A percentile compares a stretch with the other conserved stretches of the same genome.
Evolutionary conservation across 2,113 vertebrate genomes (phyloP).

Genomic region (Amphiprion ocellaris): DNA sequence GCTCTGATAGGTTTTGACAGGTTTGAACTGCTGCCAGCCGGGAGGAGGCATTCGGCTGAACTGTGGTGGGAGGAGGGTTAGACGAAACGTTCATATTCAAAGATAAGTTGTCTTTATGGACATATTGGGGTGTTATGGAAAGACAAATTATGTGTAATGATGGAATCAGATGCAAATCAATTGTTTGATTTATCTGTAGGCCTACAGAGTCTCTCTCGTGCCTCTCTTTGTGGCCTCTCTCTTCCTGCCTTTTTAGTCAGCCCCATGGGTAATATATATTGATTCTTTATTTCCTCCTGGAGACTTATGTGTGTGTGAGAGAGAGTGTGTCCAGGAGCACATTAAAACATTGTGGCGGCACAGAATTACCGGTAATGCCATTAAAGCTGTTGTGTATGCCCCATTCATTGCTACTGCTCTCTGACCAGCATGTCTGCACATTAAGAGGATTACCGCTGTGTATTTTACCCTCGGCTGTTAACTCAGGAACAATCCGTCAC

Average conservation of each 20-base stretch:
- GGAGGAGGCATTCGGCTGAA: conserved; percentile 49
- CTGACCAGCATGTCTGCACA: conserved; percentile 59
- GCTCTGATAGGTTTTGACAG: conserved; percentile 74
- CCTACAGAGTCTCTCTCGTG: conserved; percentile 20
- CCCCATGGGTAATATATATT: conserved; percentile 66
- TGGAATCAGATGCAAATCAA: conserved; percentile 57
- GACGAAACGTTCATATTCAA: conserved; percentile 34
- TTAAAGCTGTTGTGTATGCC: conserved; percentile 74
- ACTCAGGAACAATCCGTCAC: conserved; percentile 70
- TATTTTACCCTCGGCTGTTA: conserved; percentile 73
- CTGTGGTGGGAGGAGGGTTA: conserved; percentile 49
- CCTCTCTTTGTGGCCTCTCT: conserved; percentile 47
- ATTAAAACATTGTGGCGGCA: conserved; percentile 69
- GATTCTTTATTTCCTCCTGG: conserved; percentile 73
- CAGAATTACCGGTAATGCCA: conserved; percentile 83
- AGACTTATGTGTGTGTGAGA: conserved; percentile 41
- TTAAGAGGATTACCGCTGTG: conserved; percentile 79
- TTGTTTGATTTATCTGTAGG: conserved; percentile 41
- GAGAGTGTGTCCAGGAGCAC: conserved; percentile 61
- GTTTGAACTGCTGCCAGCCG: conserved; percentile 69
- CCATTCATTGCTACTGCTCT: conserved; percentile 62
- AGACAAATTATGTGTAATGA: conserved; percentile 28
- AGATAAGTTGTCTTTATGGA: conserved; percentile 14
- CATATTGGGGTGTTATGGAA: neutral
- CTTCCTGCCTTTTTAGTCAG: conserved; percentile 61